Conservation (phyloP, 2,888 invertebrate species). For the Formica aserva region DNA sequence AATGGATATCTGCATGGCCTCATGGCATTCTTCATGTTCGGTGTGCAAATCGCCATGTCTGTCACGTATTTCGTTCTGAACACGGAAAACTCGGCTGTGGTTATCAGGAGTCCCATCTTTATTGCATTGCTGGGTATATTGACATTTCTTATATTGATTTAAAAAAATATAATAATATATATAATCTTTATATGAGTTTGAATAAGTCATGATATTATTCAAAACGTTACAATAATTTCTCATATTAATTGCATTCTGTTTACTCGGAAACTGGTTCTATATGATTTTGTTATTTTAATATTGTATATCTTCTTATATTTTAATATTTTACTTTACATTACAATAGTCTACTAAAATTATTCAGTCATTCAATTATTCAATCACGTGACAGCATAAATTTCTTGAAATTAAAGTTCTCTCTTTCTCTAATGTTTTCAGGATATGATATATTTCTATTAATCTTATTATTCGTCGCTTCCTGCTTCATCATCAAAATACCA, state of each 20-base stretch:
- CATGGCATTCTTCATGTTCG: slow-evolving; percentile 89
- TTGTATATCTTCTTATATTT: neutral
- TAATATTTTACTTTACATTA: neutral
- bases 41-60: slow-evolving; percentile 87
- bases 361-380: neutral
- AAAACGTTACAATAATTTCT: neutral
- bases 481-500: slow-evolving; percentile 89
- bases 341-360: neutral
- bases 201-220: neutral
- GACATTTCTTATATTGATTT: neutral
- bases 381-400: neutral
- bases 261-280: neutral
- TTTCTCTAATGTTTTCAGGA: slow-evolving; percentile 80
- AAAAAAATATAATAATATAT: neutral
- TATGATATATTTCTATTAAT: slow-evolving; percentile 89
- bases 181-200: no score
- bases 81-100: slow-evolving; percentile 79
- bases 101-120: slow-evolving; percentile 83
- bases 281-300: neutral
- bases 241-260: neutral
- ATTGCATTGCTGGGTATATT: slow-evolving; percentile 86
- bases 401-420: neutral
- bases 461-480: slow-evolving; percentile 87
- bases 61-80: slow-evolving; percentile 80
- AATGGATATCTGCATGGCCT: slow-evolving; percentile 90